A percentile compares a stretch with the other conserved stretches of the same genome.
These are phyloP conservation scores for Caenorhabditis sp. DNA, from an alignment of 2,888 invertebrate species.

Conservation along the genomic window DNA sequence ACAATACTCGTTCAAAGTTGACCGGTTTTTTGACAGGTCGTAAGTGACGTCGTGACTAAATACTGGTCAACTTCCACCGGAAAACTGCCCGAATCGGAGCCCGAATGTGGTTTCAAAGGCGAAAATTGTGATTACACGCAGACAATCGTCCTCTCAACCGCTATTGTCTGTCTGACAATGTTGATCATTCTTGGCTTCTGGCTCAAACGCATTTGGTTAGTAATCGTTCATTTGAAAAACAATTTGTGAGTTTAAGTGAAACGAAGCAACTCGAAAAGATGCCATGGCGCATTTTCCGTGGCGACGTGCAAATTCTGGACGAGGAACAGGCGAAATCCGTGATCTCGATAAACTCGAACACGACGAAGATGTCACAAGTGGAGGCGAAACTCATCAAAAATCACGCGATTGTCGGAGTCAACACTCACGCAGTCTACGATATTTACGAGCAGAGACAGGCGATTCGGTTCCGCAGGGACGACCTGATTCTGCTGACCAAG, in stretches of 20 bases:
- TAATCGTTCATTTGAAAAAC: too few relatives aligned
- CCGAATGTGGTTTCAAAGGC: conserved; percentile 62
- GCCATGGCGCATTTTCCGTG: conserved; percentile 67
- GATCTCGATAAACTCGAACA: conserved; percentile 58
- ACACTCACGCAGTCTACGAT: conserved; percentile 66
- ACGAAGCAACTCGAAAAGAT: conserved; percentile 60
- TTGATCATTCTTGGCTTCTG: conserved; percentile 17
- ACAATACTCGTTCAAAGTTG: too few relatives aligned
- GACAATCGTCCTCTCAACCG: conserved; percentile 41
- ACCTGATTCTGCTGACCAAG: conserved; percentile 61
- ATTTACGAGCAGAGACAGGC: conserved; percentile 58
- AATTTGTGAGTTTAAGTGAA: conserved; percentile 62
- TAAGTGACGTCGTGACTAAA: conserved; percentile 57
- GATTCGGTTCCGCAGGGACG: conserved; percentile 60
- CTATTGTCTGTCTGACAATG: conserved; percentile 17
- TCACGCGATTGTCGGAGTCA: conserved; percentile 75
- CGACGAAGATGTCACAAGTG: conserved; percentile 64
- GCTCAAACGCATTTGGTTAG: conserved; percentile 37
- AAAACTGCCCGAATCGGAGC: conserved; percentile 57
- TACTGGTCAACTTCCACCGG: conserved; percentile 65
- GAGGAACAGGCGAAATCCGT: conserved; percentile 68
- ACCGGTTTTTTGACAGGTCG: too few relatives aligned
- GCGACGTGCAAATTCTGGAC: conserved; percentile 62
- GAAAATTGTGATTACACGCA: conserved; percentile 68
- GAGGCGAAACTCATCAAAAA: conserved; percentile 60